Evolutionary conservation across 2,797 vertebrate genomes (phyloP).

Genomic region (Oceanodroma leucorhoa): DNA sequence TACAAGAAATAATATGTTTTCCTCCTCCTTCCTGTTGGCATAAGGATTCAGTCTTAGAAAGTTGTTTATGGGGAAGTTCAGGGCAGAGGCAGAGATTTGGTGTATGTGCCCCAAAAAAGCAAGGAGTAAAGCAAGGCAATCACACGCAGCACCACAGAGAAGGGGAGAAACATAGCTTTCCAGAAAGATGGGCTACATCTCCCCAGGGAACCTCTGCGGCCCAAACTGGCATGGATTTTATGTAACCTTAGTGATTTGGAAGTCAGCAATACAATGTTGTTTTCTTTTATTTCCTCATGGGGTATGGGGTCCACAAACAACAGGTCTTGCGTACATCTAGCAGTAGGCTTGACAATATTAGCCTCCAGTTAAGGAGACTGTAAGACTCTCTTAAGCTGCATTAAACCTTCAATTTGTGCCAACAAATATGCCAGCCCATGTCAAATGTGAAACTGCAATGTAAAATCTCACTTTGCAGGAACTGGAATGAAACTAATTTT

Average conservation of each 20-base stretch:
- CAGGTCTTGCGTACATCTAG: neutral
- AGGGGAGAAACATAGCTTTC: neutral
- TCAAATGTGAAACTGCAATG: neutral
- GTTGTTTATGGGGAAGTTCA: neutral
- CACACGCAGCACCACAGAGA: fast-evolving
- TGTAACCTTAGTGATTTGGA: neutral
- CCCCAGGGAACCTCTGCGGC: neutral
- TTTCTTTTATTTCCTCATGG: neutral
- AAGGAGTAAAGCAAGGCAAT: neutral
- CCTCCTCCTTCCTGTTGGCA: neutral
- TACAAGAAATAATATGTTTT: neutral
- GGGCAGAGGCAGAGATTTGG: neutral
- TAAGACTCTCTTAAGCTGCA: neutral
- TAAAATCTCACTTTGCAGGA: neutral
- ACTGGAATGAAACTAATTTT: neutral
- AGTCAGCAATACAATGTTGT: neutral
- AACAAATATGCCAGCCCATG: neutral
- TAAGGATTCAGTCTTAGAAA: neutral
- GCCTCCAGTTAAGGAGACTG: neutral
- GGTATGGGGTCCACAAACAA: neutral
- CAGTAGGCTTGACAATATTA: neutral
- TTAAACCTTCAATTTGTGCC: neutral
- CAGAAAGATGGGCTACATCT: neutral
- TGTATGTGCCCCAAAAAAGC: neutral
- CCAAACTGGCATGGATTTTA: neutral